A percentile compares a stretch with the other conserved stretches of the same genome.
Evolutionary conservation across 2,113 vertebrate genomes (phyloP).

Genomic region (Prunella himalayana): DNA sequence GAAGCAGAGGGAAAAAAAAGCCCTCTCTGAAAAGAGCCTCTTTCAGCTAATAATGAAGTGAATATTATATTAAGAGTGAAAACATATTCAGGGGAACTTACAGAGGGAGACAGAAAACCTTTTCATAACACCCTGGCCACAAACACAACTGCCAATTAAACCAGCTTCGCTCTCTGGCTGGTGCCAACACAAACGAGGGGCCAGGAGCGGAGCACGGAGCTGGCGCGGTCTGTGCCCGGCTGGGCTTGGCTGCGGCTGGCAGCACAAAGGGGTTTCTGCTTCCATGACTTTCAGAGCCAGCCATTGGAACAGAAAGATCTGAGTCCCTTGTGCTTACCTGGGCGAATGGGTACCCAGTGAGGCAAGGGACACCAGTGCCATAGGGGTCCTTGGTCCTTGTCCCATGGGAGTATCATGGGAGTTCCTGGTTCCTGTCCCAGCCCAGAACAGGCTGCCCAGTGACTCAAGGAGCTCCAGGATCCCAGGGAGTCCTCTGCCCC

Average conservation of each 20-base stretch:
- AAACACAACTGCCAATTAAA: slow-evolving; percentile 65
- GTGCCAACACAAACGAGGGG: slow-evolving; percentile 76
- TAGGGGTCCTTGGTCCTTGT: accelerated
- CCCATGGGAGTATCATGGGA: neutral
- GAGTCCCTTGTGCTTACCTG: neutral
- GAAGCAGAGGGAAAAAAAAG: neutral
- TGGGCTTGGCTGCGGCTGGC: neutral
- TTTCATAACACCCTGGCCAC: slow-evolving; percentile 72
- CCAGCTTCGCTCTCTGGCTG: neutral
- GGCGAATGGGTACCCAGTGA: neutral
- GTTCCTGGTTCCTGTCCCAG: neutral
- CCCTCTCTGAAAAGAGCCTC: slow-evolving; percentile 56
- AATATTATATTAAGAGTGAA: slow-evolving; percentile 72
- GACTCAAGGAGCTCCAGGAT: neutral
- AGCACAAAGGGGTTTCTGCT: neutral
- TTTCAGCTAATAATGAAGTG: slow-evolving; percentile 73
- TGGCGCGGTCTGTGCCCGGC: accelerated
- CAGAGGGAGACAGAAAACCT: slow-evolving; percentile 72
- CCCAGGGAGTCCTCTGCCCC: neutral
- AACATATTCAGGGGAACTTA: slow-evolving; percentile 55
- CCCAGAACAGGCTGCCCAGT: neutral
- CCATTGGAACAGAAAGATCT: accelerated
- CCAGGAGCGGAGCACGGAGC: neutral
- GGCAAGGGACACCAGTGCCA: neutral
- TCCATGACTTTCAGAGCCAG: neutral